These are phyloP conservation scores for Notolabrus celidotus DNA, from an alignment of 2,797 vertebrate genomes.

Conservation along the genomic window DNA sequence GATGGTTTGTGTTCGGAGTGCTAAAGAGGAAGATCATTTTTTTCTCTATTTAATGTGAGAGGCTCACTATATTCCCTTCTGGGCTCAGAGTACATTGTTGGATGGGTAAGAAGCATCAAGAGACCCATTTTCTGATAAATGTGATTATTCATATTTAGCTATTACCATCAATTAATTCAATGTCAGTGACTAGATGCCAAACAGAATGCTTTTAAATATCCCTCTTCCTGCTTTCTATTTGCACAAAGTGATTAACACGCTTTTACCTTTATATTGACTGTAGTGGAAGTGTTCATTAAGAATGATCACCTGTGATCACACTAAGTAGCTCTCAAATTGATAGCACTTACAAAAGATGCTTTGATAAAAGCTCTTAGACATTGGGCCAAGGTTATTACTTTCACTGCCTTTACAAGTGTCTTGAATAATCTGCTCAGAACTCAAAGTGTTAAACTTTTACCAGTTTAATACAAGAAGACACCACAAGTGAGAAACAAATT, in stretches of 20 bases:
- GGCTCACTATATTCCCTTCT: conserved; percentile 13
- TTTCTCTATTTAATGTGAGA: conserved; percentile 40
- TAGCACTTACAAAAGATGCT: not conserved
- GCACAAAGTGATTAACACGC: not conserved
- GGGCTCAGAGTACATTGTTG: conserved; percentile 1
- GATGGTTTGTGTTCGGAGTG: not conserved
- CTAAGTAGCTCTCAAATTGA: conserved; percentile 1
- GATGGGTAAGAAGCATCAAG: conserved; percentile 8
- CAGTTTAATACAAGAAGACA: not conserved
- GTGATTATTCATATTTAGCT: not conserved
- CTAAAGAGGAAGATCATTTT: conserved; percentile 34
- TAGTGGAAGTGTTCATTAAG: not conserved
- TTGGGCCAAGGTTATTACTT: not conserved
- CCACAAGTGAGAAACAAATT: not conserved
- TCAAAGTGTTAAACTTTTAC: not conserved
- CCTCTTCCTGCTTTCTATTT: not conserved
- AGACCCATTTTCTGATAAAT: not conserved
- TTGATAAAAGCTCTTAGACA: too few relatives aligned
- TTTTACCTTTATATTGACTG: not conserved
- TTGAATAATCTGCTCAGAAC: conserved; percentile 3
- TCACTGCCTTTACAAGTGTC: not conserved
- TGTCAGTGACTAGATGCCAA: not conserved
- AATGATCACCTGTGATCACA: not conserved
- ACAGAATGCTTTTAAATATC: not conserved
- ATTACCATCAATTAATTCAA: conserved; percentile 1